Evolutionary conservation across 2,797 vertebrate species (phyloP).

Genomic region (Xerus rutilus): DNA sequence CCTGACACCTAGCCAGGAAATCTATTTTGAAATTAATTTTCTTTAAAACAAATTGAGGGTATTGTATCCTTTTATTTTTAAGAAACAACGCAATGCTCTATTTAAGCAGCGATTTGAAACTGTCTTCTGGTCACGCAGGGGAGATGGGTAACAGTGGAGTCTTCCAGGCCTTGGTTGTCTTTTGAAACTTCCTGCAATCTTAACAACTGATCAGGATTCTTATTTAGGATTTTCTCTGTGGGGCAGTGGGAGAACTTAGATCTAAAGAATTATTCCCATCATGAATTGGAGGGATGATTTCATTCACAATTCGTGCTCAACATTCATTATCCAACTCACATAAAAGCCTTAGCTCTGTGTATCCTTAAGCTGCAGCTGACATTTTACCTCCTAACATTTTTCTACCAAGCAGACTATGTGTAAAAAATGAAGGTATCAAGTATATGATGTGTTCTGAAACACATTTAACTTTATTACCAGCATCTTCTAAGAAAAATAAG

Average conservation of each 20-base stretch:
- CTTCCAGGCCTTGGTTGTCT: constrained; percentile 42
- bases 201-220: constrained; percentile 41
- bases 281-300: constrained; percentile 43
- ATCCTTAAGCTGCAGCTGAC: constrained; percentile 79
- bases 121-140: background rate
- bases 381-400: constrained; percentile 83
- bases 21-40: constrained; percentile 63
- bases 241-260: background rate
- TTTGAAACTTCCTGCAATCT: constrained; percentile 30
- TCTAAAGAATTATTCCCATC: constrained; percentile 74
- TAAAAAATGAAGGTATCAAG: constrained; percentile 66
- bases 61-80: background rate
- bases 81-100: background rate
- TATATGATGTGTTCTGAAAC: constrained; percentile 53
- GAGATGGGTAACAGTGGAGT: background rate
- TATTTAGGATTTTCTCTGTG: constrained; percentile 61
- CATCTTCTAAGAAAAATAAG: constrained; percentile 69
- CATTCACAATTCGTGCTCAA: constrained; percentile 62
- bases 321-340: constrained; percentile 66
- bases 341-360: constrained; percentile 65
- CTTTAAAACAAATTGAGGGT: background rate
- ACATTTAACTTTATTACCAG: constrained; percentile 71
- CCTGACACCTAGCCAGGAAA: constrained; percentile 26
- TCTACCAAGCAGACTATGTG: constrained; percentile 52
- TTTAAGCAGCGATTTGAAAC: constrained; percentile 41